These are phyloP conservation scores for Caenorhabditis inopinata DNA, from an alignment of 1,140 invertebrate genomes.

Conservation along the genomic window DNA sequence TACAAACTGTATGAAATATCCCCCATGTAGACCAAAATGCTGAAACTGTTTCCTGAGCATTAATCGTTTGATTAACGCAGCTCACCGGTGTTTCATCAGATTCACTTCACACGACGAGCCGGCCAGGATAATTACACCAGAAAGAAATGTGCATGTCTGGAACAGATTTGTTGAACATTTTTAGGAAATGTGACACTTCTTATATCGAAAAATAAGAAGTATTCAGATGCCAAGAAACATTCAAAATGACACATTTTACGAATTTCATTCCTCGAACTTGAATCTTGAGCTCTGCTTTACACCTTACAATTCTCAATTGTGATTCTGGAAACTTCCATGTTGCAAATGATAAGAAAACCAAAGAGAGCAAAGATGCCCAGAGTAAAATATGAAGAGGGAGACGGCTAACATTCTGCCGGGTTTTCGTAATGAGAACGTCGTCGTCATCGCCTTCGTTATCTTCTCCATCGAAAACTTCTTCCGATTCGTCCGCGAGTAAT, in stretches of 20 bases:
- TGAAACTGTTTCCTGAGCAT: background rate
- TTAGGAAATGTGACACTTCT: no score
- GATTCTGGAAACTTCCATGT: background rate
- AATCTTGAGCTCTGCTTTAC: no score
- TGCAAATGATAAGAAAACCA: background rate
- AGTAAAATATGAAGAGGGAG: conserved; percentile 2
- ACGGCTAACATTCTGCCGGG: background rate
- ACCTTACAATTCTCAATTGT: background rate
- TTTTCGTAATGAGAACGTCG: background rate
- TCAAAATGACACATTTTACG: background rate
- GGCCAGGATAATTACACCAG: background rate
- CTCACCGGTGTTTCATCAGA: background rate
- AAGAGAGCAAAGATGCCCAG: background rate
- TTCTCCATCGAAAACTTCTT: background rate
- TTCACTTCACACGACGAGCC: background rate
- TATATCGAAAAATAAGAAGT: no score
- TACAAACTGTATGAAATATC: conserved; percentile 35
- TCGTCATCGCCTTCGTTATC: background rate
- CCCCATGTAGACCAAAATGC: conserved; percentile 29
- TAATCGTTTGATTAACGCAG: background rate
- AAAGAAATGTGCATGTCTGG: background rate
- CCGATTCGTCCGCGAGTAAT: background rate
- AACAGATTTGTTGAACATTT: no score
- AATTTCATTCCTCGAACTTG: no score
- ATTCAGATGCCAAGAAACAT: background rate